Conservation (phyloP, 2,113 vertebrate species). For the Proteles cristata region DNA sequence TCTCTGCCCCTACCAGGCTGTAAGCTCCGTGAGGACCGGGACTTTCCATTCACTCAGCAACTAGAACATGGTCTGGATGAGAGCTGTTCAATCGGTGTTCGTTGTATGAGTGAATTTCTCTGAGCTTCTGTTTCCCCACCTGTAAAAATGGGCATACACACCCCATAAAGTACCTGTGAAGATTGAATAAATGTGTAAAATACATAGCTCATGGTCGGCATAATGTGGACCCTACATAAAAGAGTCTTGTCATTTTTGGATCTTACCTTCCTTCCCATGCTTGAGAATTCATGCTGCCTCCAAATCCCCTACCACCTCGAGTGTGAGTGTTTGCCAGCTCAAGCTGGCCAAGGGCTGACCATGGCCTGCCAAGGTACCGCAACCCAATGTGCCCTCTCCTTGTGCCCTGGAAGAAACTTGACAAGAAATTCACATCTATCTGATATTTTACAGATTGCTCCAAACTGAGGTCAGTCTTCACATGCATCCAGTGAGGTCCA, state of each 20-base stretch:
- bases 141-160: background rate
- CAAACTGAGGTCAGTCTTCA: background rate
- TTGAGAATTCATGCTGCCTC: background rate
- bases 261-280: background rate
- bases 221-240: background rate
- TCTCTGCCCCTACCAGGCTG: background rate
- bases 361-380: background rate
- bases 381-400: background rate
- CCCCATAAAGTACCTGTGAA: background rate
- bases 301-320: background rate
- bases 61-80: background rate
- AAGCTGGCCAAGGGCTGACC: background rate
- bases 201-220: background rate
- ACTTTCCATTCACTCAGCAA: constrained; percentile 21
- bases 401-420: background rate
- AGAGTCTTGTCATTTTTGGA: background rate
- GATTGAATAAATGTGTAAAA: background rate
- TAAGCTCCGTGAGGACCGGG: background rate
- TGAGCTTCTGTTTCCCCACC: constrained; percentile 3
- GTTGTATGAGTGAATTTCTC: background rate
- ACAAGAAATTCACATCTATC: background rate
- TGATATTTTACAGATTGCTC: background rate
- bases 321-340: background rate
- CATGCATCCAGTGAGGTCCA: rapidly evolving
- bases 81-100: background rate